These are phyloP conservation scores for Lordiphosa mommai DNA, from an alignment of 1,140 invertebrate genomes.

Conservation along the genomic window DNA sequence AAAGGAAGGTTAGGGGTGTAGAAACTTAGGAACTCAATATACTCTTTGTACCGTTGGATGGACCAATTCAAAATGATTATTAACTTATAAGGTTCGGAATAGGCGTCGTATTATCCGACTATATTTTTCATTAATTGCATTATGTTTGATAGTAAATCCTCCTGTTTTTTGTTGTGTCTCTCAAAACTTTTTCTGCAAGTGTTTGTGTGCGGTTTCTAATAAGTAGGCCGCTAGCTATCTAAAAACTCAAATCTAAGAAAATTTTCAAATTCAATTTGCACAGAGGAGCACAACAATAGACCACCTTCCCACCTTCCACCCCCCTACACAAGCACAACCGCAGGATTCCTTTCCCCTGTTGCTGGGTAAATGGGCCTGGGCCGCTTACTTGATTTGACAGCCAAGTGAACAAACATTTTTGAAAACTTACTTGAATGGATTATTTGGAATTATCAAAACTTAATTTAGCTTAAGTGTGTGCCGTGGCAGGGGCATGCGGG, in stretches of 20 bases:
- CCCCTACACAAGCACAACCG: conserved; percentile 8
- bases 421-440: conserved; percentile 73
- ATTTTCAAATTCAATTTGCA: conserved; percentile 72
- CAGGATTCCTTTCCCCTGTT: conserved; percentile 10
- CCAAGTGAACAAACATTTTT: conserved; percentile 68
- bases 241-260: conserved; percentile 65
- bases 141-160: not conserved
- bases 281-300: conserved; percentile 47
- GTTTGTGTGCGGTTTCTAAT: conserved; percentile 45
- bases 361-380: not conserved
- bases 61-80: no score
- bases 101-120: no score
- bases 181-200: conserved; percentile 50
- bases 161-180: conserved; percentile 21
- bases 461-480: conserved; percentile 68
- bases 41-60: no score
- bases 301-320: not conserved
- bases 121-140: not conserved
- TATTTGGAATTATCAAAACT: conserved; percentile 79
- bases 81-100: no score
- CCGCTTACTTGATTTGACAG: conserved; percentile 34
- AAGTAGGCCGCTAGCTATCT: conserved; percentile 62
- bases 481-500: conserved; percentile 17
- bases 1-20: no score
- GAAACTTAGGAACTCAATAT: no score